Conservation (phyloP, 2,113 vertebrate genomes). For the Carlito syrichta region DNA sequence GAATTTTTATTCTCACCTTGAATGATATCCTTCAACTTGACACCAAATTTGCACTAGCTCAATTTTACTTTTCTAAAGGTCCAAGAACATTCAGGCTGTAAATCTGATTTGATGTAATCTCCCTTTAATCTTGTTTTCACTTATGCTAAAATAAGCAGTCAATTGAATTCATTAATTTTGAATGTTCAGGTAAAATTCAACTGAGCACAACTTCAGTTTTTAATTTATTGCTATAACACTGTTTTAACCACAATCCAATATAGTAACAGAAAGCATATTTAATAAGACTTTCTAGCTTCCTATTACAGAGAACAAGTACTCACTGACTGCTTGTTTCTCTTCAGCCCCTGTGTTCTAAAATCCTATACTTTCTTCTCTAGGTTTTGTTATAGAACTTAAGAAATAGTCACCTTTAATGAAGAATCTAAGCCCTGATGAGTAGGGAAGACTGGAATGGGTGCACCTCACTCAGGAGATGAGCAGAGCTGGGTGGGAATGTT, state of each 20-base stretch:
- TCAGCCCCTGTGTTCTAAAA: background rate
- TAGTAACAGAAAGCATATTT: background rate
- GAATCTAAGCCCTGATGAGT: background rate
- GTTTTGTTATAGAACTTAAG: background rate
- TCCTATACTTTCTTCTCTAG: background rate
- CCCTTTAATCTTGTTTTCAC: background rate
- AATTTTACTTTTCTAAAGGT: background rate
- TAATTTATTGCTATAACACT: background rate
- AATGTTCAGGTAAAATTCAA: constrained; percentile 4
- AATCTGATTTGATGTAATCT: background rate
- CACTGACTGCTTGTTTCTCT: background rate
- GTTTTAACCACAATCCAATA: background rate
- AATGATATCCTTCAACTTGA: background rate
- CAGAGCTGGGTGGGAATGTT: background rate
- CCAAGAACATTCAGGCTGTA: background rate
- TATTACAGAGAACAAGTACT: background rate
- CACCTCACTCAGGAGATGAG: background rate
- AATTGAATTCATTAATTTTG: background rate
- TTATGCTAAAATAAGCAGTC: background rate
- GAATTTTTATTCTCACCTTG: background rate
- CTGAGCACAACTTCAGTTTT: background rate
- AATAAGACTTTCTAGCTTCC: background rate
- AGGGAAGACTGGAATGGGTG: background rate
- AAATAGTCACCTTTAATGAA: background rate
- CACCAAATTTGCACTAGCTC: background rate